Conservation (phyloP, 2,113 vertebrate species). For the Hassar affinis region DNA sequence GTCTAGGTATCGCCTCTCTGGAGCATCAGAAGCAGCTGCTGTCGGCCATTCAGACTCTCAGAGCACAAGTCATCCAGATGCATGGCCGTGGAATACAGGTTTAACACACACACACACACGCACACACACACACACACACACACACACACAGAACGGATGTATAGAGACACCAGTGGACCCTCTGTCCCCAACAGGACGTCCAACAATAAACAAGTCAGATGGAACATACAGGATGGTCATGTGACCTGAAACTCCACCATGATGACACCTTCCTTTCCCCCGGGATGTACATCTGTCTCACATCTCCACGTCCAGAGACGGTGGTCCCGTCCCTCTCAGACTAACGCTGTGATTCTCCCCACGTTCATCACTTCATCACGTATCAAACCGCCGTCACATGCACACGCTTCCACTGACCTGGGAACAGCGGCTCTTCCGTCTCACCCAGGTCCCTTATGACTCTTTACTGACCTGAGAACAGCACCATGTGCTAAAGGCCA, state of each 20-base stretch:
- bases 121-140: background rate
- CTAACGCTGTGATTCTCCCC: background rate
- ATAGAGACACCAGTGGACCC: slow-evolving; percentile 25
- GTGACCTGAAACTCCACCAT: slow-evolving; percentile 18
- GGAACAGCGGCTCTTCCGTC: background rate
- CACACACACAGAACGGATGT: background rate
- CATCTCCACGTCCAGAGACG: background rate
- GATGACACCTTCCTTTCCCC: slow-evolving; percentile 52
- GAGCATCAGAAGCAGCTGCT: slow-evolving; percentile 89
- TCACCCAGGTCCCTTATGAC: background rate
- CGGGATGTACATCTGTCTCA: background rate
- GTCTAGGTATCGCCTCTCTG: slow-evolving; percentile 82
- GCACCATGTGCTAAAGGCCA: background rate
- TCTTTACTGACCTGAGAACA: background rate
- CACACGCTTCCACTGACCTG: slow-evolving; percentile 1
- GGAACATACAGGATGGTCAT: slow-evolving; percentile 24
- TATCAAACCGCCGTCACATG: background rate
- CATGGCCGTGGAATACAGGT: slow-evolving; percentile 91
- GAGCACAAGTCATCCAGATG: slow-evolving; percentile 89
- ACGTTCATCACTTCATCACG: background rate
- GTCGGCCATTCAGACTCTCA: slow-evolving; percentile 83
- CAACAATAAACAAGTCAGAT: slow-evolving; percentile 6
- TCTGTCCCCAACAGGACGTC: slow-evolving; percentile 52
- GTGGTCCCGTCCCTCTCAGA: background rate
- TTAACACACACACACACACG: slow-evolving; percentile 57